A percentile compares a stretch with the other conserved stretches of the same genome.
These are phyloP conservation scores for Cryptophagus acutangulus DNA, from an alignment of 2,888 invertebrate genomes.

Conservation along the genomic window DNA sequence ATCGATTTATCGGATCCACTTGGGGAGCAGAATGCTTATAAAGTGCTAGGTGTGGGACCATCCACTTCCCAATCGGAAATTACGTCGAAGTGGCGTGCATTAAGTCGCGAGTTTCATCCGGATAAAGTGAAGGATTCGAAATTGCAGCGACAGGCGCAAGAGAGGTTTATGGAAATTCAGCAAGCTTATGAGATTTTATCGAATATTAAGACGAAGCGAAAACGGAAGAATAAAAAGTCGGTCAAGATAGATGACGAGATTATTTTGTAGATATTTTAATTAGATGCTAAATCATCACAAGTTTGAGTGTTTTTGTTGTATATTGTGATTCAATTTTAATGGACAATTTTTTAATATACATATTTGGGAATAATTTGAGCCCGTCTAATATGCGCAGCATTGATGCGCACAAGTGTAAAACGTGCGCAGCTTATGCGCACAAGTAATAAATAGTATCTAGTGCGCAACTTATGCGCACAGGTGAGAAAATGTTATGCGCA, in stretches of 20 bases:
- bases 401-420: no score
- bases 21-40: constrained; percentile 85
- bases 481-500: no score
- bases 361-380: no score
- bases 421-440: no score
- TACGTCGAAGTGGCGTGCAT: constrained; percentile 70
- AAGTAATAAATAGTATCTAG: no score
- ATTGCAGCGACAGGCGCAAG: constrained; percentile 67
- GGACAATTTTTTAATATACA: no score
- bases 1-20: constrained; percentile 82
- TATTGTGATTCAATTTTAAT: no score
- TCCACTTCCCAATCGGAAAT: constrained; percentile 82
- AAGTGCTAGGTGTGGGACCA: constrained; percentile 73
- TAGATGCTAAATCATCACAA: no score
- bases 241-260: constrained; percentile 35
- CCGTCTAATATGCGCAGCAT: no score
- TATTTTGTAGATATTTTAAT: no score
- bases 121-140: constrained; percentile 79
- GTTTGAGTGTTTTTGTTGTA: no score
- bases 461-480: no score
- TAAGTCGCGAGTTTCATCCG: constrained; percentile 85
- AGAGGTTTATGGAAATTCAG: constrained; percentile 88
- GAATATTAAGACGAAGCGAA: constrained; percentile 72
- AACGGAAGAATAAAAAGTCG: constrained; percentile 67
- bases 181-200: constrained; percentile 87